phyloP scores from a whole-genome alignment of 2,888 invertebrate species.

The Andricus curvator region DNA sequence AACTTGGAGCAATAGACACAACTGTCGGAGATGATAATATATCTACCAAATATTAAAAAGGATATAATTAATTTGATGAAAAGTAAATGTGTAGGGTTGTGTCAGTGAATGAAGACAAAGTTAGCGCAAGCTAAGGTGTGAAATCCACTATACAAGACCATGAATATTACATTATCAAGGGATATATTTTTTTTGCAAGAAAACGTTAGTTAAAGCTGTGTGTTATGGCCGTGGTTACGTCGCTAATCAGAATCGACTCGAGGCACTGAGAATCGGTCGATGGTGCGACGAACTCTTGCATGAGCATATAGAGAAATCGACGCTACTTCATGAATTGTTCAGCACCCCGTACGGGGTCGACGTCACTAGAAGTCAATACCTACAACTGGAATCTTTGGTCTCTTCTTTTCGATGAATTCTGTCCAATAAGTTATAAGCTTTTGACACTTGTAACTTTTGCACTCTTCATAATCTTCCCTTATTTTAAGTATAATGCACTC shows the following conservation, averaged over 20 bases:
- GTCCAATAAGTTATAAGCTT: conserved; percentile 30
- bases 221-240: conserved; percentile 12
- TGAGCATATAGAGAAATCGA: conserved; percentile 43
- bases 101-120: background rate
- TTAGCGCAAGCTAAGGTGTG: background rate
- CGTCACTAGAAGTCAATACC: conserved; percentile 68
- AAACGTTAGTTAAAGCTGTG: conserved; percentile 41
- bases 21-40: no score
- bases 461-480: background rate
- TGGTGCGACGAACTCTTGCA: conserved; percentile 51
- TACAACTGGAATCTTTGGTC: conserved; percentile 64
- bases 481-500: background rate
- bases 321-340: conserved; percentile 68
- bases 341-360: conserved; percentile 64
- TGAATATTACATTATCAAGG: conserved; percentile 28
- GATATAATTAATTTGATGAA: no score
- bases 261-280: conserved; percentile 42
- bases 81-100: no score
- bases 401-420: conserved; percentile 58
- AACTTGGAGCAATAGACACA: background rate
- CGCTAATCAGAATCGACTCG: conserved; percentile 42
- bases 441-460: background rate
- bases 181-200: conserved; percentile 28
- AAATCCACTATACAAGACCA: background rate
- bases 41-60: no score